Evolutionary conservation across 2,888 invertebrate species (phyloP), one percentile per base, ranked within the genome.

Genomic region (Sialis lutaria): DNA sequence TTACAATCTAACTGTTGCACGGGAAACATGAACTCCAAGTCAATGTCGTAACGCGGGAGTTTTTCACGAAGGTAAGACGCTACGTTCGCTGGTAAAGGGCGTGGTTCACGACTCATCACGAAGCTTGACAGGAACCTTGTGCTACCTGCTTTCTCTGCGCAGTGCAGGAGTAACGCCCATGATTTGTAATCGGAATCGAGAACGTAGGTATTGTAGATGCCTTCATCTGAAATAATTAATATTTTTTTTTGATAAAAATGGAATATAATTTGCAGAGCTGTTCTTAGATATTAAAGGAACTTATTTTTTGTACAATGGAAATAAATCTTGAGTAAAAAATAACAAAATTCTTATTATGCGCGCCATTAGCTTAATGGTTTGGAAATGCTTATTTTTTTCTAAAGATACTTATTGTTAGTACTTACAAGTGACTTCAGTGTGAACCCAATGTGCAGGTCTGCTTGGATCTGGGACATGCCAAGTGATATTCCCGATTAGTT

Each of bases 121-220:
- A 89, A 81, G 44, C 87, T 87, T 31, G 87, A 87, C 35, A 90
- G 67, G 60, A 87, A 90, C 43, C 87, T 69, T 0, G 83, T 75
- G 40, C 79, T 82, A 54, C 79, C 79, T 43, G 74, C 73, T 63
- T 89, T 86, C 58, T 88, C 89, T 1, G 89, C 89, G 56, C 90
- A 89, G 58, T 90, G 89, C 58, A 90, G 74, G 32, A 89, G 67
- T 40, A 90, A 64, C 0, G 84, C 78, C 88, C 88, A 90, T 1
- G 82, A 80, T 48, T 74, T 75, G 61, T 88, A 86, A 60, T 89
- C 88, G 0, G 87, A 83, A 58, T 89, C 89, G 55, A 89, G 62
- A 0, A 89, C 80, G 60, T 85, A 89, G 0, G 89, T 89, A 58
- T 89, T 89, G 67, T 90, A 90, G 52, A 88, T 74, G 8, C 87